Base-by-base conservation (phyloP, 2,888 invertebrate species). In the Suillia variegata region DNA sequence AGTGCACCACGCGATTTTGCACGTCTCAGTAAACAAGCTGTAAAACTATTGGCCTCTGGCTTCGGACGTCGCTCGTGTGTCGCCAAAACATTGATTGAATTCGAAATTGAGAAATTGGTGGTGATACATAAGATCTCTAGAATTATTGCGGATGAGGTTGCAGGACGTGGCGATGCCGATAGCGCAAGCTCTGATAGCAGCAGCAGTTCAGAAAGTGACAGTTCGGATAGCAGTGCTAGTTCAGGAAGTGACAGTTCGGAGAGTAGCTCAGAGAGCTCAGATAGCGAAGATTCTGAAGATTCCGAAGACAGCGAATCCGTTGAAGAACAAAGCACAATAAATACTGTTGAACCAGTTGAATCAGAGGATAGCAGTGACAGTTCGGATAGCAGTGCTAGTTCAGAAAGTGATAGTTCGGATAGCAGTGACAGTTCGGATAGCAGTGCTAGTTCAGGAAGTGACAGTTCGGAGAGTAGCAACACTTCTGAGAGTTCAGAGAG, bases 61-160 rank as follows among this genome's bases (percentile, higher is more conserved):
- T 42, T 42, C 15, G 20, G 24, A 5, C 22, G 38, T 24, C 54
- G 58, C 24, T 13, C 17, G 13, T 59, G 58, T 42, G 49, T 50
- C 6, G 20, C 15, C 1, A n/a, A 38, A 15, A 54, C 54, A 1
- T 12, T 47, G 31, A 48, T 10, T 21, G 49, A 58, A n/a, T 58
- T 53, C 18, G 20, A 53, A 13, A 2, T 34, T 12, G 58, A 54
- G 24, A 47, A 21, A 12, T 20, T n/a, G 6, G 31, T 2, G 2
- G 21, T 47, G 4, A 3, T 18, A 20, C 45, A 5, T 4, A 38
- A 13, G n/a, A 38, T 38, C 15, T 13, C 6, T 38, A n/a, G 4
- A n/a, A 38, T 38, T n/a, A n/a, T 38, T 13, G 38, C 38, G 4
- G 12, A 4, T 49, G 49, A 21, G 22, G 6, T 13, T 20, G 18